A percentile compares a stretch with the other conserved stretches of the same genome.
phyloP scores from a whole-genome alignment of 2,113 vertebrate species.

The Sturnira hondurensis region DNA sequence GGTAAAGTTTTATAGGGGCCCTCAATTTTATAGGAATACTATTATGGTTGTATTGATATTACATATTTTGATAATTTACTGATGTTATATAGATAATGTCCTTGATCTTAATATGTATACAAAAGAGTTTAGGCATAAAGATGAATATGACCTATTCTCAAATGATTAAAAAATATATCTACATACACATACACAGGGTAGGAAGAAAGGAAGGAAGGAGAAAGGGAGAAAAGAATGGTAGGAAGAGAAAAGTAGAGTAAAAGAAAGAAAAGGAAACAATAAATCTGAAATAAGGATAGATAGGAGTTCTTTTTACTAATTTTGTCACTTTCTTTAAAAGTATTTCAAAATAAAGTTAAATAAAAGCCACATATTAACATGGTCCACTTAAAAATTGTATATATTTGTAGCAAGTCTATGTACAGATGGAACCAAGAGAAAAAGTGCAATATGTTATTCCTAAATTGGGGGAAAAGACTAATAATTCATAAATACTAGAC shows the following conservation, averaged over 20 bases:
- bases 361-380: not conserved
- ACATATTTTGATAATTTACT: not conserved
- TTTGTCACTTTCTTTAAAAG: not conserved
- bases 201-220: not conserved
- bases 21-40: not conserved
- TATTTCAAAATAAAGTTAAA: not conserved
- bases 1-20: not conserved
- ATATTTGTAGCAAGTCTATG: not conserved
- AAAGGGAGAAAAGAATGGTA: fast-evolving
- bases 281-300: not conserved
- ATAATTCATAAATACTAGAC: not conserved
- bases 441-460: not conserved
- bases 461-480: not conserved
- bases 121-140: not conserved
- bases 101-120: not conserved
- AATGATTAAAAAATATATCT: not conserved
- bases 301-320: not conserved
- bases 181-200: not conserved
- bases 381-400: not conserved
- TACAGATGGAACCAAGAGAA: not conserved
- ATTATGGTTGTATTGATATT: fast-evolving
- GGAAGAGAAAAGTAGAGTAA: not conserved
- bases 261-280: not conserved
- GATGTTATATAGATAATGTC: not conserved
- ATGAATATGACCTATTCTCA: not conserved